Evolutionary conservation across 1,140 invertebrate genomes (phyloP).

Genomic region (Halictus rubicundus): DNA sequence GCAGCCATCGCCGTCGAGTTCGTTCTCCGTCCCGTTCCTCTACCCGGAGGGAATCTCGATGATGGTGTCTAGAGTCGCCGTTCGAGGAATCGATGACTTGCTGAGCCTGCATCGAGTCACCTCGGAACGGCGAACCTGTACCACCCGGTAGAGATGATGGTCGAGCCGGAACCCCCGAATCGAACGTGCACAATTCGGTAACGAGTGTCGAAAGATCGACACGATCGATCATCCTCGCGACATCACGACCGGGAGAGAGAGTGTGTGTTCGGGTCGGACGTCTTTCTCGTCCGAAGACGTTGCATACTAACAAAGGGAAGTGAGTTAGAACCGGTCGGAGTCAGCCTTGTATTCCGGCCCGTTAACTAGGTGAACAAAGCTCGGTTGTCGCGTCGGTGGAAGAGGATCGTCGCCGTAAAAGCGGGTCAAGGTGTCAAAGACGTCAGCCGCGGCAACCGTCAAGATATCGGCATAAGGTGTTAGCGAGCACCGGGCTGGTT

Average conservation of each 20-base stretch:
- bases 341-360: constrained; percentile 3
- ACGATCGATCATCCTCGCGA: no score
- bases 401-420: constrained; percentile 33
- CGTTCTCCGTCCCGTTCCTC: no score
- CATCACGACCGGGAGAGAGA: no score
- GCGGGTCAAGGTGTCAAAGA: constrained; percentile 72
- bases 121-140: no score
- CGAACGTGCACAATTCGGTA: no score
- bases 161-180: no score
- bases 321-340: constrained; percentile 9
- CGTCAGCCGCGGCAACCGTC: constrained; percentile 48
- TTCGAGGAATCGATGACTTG: background rate
- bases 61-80: background rate
- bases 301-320: constrained; percentile 13
- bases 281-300: background rate
- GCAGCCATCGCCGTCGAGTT: background rate
- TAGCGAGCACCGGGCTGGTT: constrained; percentile 36
- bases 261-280: no score
- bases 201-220: no score
- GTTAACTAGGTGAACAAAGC: constrained; percentile 52
- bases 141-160: no score
- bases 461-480: constrained; percentile 64
- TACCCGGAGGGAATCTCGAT: background rate
- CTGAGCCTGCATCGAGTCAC: background rate
- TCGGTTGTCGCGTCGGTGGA: background rate